A percentile compares a stretch with the other conserved stretches of the same genome.
These are phyloP conservation scores for Palaemon carinicauda DNA, from an alignment of 1,140 invertebrate genomes.

Conservation along the genomic window DNA sequence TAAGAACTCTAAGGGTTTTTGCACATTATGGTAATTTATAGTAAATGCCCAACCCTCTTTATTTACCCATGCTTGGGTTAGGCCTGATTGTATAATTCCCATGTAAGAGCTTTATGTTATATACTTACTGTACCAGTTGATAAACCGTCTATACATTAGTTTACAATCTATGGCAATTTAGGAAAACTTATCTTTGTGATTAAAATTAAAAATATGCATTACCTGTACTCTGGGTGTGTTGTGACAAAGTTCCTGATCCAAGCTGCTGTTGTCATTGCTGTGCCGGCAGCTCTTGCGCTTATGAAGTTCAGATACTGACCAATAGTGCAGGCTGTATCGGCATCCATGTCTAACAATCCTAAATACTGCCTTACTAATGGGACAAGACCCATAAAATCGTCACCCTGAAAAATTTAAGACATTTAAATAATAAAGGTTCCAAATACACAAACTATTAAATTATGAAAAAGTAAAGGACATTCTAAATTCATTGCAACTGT, in stretches of 20 bases:
- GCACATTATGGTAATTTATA: too few relatives aligned
- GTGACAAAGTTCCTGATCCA: slow-evolving; percentile 94
- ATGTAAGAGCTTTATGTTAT: not conserved
- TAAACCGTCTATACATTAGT: not conserved
- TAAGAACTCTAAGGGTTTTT: too few relatives aligned
- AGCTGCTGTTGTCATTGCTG: slow-evolving; percentile 84
- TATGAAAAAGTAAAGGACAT: too few relatives aligned
- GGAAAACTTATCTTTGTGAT: too few relatives aligned
- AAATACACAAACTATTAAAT: not conserved
- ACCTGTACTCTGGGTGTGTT: slow-evolving; percentile 85
- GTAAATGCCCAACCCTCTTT: too few relatives aligned
- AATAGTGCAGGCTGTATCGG: slow-evolving; percentile 95
- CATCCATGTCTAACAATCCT: slow-evolving; percentile 92
- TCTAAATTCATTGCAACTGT: too few relatives aligned
- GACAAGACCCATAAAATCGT: slow-evolving; percentile 92
- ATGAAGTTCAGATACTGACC: slow-evolving; percentile 97
- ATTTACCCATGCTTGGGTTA: too few relatives aligned
- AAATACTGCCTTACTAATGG: slow-evolving; percentile 93
- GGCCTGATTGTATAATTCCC: too few relatives aligned
- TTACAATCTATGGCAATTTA: too few relatives aligned
- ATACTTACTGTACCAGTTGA: not conserved
- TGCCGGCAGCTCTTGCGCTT: slow-evolving; percentile 85
- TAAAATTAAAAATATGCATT: too few relatives aligned
- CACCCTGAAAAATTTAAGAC: slow-evolving; percentile 69
- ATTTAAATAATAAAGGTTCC: not conserved